Percentiles rank a stretch among this genome's conserved stretches.
Conservation (phyloP, 1,140 invertebrate genomes). For the Armadillidium nasatum region DNA sequence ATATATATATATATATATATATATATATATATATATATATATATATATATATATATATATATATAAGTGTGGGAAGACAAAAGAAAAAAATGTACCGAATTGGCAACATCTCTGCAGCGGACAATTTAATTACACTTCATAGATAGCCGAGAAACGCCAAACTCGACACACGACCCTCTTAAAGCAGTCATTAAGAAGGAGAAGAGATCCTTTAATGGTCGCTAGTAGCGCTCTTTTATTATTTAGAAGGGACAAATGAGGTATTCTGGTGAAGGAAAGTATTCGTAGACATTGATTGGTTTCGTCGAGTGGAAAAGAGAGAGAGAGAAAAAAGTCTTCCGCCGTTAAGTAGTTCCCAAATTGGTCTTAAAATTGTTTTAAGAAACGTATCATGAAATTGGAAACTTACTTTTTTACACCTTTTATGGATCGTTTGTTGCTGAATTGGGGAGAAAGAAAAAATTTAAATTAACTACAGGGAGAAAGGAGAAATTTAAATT, state of each 20-base stretch:
- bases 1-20: no score
- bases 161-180: not conserved
- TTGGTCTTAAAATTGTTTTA: not conserved
- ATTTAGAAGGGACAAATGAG: conserved; percentile 10
- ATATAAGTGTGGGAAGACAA: no score
- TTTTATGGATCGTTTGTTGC: not conserved
- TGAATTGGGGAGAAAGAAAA: not conserved
- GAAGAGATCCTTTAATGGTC: not conserved
- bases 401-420: conserved; percentile 1
- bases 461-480: not conserved
- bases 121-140: conserved; percentile 11
- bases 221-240: not conserved
- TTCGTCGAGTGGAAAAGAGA: no score
- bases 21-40: no score
- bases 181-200: conserved; percentile 5
- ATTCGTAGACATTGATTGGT: not conserved
- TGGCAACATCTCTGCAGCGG: not conserved
- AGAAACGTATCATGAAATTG: conserved; percentile 4
- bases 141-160: not conserved
- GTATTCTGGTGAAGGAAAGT: not conserved
- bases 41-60: no score
- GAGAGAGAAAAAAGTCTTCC: no score
- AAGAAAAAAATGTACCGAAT: not conserved
- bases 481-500: no score
- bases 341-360: no score